A percentile compares a stretch with the other conserved stretches of the same genome.
phyloP scores from a whole-genome alignment of 2,888 invertebrate species.

The Drosophila nigritarsus region DNA sequence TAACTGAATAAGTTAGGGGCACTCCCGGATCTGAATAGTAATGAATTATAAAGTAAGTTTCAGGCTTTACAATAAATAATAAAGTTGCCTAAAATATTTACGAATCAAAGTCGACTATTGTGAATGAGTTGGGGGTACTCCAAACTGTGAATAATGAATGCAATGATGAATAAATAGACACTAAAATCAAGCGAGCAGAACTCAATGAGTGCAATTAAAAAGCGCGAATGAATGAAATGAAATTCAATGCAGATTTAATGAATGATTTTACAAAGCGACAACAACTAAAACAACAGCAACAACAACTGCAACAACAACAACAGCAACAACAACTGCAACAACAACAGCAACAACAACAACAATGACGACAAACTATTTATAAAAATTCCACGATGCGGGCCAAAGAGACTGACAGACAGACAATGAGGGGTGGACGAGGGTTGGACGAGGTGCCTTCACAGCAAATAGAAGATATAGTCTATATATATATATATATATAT shows the following conservation, averaged over 20 bases:
- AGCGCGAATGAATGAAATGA: slow-evolving; percentile 67
- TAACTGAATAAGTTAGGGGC: background rate
- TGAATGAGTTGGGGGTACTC: slow-evolving; percentile 19
- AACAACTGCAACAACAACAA: slow-evolving; percentile 47
- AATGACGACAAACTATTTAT: slow-evolving; percentile 69
- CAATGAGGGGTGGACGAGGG: slow-evolving; percentile 29
- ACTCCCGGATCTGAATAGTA: background rate
- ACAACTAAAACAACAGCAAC: slow-evolving; percentile 51
- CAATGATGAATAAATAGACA: slow-evolving; percentile 22
- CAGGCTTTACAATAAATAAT: background rate
- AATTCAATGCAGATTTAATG: slow-evolving; percentile 77
- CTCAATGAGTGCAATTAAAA: slow-evolving; percentile 67
- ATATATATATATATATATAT: background rate
- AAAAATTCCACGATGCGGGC: slow-evolving; percentile 22
- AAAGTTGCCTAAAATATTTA: background rate
- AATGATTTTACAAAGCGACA: slow-evolving; percentile 59
- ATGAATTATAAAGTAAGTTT: background rate
- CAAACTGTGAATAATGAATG: slow-evolving; percentile 16
- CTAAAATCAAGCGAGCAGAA: slow-evolving; percentile 18
- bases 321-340: slow-evolving; percentile 49
- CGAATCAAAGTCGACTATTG: slow-evolving; percentile 1
- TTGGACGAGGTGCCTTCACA: slow-evolving; percentile 21
- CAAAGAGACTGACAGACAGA: slow-evolving; percentile 8
- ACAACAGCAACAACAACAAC: slow-evolving; percentile 50
- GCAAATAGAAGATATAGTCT: slow-evolving; percentile 4